These are phyloP conservation scores for Grammomys dolichurus DNA, from an alignment of 2,113 vertebrate species.

Conservation along the genomic window DNA sequence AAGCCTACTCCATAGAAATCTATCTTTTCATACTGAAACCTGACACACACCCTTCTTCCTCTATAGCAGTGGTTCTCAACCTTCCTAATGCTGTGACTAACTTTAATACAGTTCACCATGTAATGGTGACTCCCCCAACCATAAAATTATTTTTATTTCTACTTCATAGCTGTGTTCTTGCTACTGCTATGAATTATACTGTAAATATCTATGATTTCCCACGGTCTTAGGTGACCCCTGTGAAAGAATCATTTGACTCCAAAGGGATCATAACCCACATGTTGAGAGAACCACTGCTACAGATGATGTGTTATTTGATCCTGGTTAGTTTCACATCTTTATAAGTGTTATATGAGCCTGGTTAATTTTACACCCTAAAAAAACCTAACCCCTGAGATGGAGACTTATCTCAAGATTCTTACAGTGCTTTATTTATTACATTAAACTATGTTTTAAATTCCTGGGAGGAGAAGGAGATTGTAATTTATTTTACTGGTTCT, in stretches of 20 bases:
- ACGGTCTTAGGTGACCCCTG: neutral
- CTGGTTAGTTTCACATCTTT: neutral
- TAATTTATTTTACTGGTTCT: neutral
- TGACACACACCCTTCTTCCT: too few relatives aligned
- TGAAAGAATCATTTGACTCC: neutral
- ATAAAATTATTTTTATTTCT: neutral
- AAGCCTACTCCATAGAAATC: neutral
- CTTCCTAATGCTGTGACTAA: neutral
- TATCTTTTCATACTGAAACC: neutral
- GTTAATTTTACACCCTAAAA: neutral
- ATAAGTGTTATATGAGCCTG: too few relatives aligned
- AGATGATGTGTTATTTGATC: neutral
- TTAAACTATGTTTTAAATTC: neutral
- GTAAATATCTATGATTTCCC: neutral
- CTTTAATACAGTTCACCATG: neutral
- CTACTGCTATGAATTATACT: neutral
- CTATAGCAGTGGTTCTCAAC: neutral
- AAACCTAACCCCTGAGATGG: neutral
- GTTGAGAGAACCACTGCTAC: neutral
- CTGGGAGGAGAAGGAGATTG: neutral
- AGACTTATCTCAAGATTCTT: neutral
- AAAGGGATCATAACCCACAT: neutral
- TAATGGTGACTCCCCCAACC: neutral
- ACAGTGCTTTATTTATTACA: neutral
- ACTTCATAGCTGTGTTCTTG: neutral